These are phyloP conservation scores for Ferrisia virgata DNA, from an alignment of 2,888 invertebrate species.

Conservation along the genomic window DNA sequence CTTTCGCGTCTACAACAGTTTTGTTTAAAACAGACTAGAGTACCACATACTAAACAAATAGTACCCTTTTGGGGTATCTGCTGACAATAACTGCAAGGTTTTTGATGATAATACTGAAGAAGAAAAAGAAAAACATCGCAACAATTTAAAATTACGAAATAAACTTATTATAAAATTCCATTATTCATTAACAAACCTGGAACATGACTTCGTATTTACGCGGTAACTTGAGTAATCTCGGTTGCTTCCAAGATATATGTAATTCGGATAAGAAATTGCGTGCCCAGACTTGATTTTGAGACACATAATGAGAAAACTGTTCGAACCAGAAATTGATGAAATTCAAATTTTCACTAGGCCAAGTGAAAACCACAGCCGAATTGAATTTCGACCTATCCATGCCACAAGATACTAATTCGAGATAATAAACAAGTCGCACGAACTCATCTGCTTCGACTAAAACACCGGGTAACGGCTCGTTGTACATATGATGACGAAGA, in stretches of 20 bases:
- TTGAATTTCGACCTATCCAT: constrained; percentile 59
- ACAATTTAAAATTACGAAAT: neutral
- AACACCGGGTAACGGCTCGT: constrained; percentile 69
- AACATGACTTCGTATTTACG: constrained; percentile 88
- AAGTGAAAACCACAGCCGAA: constrained; percentile 48
- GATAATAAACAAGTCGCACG: constrained; percentile 70
- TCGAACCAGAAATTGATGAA: constrained; percentile 37
- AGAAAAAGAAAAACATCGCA: neutral
- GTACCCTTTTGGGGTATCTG: constrained; percentile 87
- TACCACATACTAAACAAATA: constrained; percentile 88
- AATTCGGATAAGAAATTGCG: constrained; percentile 39
- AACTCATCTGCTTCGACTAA: constrained; percentile 68
- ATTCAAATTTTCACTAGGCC: constrained; percentile 23
- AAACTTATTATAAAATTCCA: neutral
- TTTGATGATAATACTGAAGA: constrained; percentile 78
- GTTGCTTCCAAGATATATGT: constrained; percentile 65
- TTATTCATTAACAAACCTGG: constrained; percentile 57
- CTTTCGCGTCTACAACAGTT: constrained; percentile 80
- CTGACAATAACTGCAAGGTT: constrained; percentile 83
- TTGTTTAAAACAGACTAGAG: constrained; percentile 86
- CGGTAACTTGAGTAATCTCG: constrained; percentile 79
- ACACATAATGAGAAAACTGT: constrained; percentile 12
- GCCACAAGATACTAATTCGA: constrained; percentile 68
- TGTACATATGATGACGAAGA: constrained; percentile 77
- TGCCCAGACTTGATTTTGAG: constrained; percentile 17